Conservation (phyloP, 1,140 invertebrate species). For the Brachionus plicatilis region DNA sequence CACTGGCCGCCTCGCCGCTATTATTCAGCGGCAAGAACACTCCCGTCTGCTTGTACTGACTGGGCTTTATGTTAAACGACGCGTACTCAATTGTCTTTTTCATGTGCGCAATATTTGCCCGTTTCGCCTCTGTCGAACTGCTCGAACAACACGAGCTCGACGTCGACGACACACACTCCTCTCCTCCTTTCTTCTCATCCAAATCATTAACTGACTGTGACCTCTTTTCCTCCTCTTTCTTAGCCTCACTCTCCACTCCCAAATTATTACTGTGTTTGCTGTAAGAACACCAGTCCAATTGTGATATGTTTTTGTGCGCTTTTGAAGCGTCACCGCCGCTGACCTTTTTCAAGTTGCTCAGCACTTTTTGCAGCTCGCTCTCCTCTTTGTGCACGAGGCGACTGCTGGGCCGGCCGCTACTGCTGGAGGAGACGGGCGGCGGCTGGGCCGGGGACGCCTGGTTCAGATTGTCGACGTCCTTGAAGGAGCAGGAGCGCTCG, state of each 20-base stretch:
- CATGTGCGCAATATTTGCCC: not conserved
- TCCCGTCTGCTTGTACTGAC: constrained; percentile 32
- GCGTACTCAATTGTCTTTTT: constrained; percentile 10
- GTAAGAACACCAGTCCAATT: too few relatives aligned
- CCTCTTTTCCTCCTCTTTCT: not conserved
- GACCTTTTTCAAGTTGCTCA: not conserved
- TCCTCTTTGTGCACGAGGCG: not conserved
- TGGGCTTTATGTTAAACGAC: constrained; percentile 17
- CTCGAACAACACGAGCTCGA: not conserved
- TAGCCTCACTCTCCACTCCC: too few relatives aligned
- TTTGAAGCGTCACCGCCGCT: not conserved
- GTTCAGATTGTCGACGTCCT: constrained; percentile 30
- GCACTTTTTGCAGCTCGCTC: not conserved
- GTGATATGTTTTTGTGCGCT: too few relatives aligned
- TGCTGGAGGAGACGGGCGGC: not conserved
- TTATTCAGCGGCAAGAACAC: constrained; percentile 30
- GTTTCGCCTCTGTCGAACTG: not conserved
- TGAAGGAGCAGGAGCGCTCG: constrained; percentile 23
- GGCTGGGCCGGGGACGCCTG: not conserved
- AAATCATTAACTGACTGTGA: not conserved
- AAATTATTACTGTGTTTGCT: too few relatives aligned
- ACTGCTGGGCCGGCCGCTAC: not conserved
- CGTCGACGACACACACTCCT: not conserved
- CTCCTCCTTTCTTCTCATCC: not conserved
- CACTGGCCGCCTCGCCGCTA: not conserved